Base-by-base conservation (phyloP, 1,140 invertebrate genomes). In the Ericerus pela region DNA sequence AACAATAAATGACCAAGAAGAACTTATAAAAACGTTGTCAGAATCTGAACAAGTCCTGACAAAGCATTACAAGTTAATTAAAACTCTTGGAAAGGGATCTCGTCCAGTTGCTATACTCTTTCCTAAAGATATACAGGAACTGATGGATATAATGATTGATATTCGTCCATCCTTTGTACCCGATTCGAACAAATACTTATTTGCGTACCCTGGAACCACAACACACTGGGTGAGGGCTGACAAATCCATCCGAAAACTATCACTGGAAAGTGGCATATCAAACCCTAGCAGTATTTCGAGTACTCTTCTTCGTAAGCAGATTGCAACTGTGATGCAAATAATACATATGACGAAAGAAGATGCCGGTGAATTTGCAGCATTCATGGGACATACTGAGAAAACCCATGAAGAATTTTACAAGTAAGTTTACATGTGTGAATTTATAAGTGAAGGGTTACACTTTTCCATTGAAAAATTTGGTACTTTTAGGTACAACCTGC, bases 331-430 rank as follows among this genome's bases (percentile, higher is more conserved):
- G 8, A 47, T 47, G 41, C 20, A 47, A 47, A 47, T 47, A 11
- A 12, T 20, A 10, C 11, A 47, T 47, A 12, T 47, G 20, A 8
- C 11, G 11, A 47, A 47, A 18, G 41, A 47, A 11, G 20, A 11
- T 11, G 20, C 41, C 11, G 18, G 8, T 12, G 8, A 11, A 47
- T 47, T 47, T 14, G 20, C 41, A 11, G 20, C 8, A 20, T 47
- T 47, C 18, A 14, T 47, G 41, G 41, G 41, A 47, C 41, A 47
- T 47, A 47, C 41, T 10, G 41, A 47, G 20, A 47, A 47, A 47
- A 47, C 41, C 10, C 41, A 47, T 18, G 20, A 47, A 11, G 41
- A 47, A 10, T 47, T 47, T 47, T 47, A 47, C 20, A 18, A 47
- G 41, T 33, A 33, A 33, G 31, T n/a, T n/a, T n/a, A n/a, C n/a